Evolutionary conservation across 2,113 vertebrate genomes (phyloP), one percentile per base, ranked within the genome.

Genomic region (Mellivora capensis): DNA sequence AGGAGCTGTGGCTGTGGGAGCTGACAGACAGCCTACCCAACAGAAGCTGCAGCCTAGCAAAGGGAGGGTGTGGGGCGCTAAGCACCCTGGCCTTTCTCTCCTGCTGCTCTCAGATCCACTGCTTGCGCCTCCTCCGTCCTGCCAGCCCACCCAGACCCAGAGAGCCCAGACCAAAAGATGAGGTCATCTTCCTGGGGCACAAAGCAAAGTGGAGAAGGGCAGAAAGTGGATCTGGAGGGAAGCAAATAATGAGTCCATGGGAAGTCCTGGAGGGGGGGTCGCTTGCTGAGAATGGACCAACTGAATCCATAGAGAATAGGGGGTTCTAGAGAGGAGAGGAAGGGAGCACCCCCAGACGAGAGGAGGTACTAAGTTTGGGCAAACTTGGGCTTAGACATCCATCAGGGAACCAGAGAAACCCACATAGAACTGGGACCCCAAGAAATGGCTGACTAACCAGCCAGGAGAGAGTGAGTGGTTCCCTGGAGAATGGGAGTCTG

Each of bases 401-500:
- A 39, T 1, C 1, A 2, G 67, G 37, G 39, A 96, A 42, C 79
- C 84, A 96, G 42, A 91, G 80, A 96, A 95, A 92, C 39, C 44
- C 13, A 3, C 1, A 47, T 14, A 72, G 31, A 81, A 76, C 59
- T 14, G 14, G 62, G 23, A 69, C 34, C 44, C 4, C n/a, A 72
- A 57, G 64, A 81, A 54, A 52, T 25, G 9, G 31, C 71, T 54
- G 76, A 72, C 49, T 39, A 91, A 42, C 23, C 18, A 64, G 31
- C 27, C 64, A 29, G n/a, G 62, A 89, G 74, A 47, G 7, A 74
- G 47, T 15, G 4, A 62, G 17, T 7, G 3, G 47, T 20, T 94
- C 37, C 47, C 85, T 67, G 54, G 83, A 86, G 86, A 87, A 84
- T 13, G 7, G 37, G 64, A 34, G 17, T 23, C 39, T 20, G 44